Evolutionary conservation across 2,797 vertebrate species (phyloP), one percentile per base, ranked within the genome.

Genomic region (Parauchenoglanis ngamensis): DNA sequence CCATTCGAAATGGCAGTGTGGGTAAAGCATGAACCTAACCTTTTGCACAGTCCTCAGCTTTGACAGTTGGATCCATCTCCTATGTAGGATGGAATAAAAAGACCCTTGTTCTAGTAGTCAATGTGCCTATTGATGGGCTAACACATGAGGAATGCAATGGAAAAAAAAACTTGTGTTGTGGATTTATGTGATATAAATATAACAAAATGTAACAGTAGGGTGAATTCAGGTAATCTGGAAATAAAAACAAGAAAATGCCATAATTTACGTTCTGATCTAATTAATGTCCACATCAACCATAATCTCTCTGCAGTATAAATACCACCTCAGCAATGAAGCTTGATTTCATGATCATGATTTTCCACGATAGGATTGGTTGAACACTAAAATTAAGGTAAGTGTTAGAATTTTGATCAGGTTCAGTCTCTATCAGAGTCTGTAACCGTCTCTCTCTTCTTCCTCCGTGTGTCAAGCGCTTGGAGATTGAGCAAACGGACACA

Each of bases 81-180:
- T 75, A 44, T 67, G 70, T 28, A 28, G 56, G 85, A 10, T 0
- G 56, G n/a, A 40, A 85, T 31, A 81, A 82, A 89, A 56, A 80
- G 78, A 46, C 80, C 12, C 31, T 88, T 90, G 88, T 91, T 72
- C 59, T 40, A n/a, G 67, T 46, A 57, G 23, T 90, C 79, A 91
- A 77, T 84, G 78, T 81, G 40, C 59, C 78, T 52, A 83, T 85
- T 90, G 72, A 88, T 5, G 44, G 23, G 10, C 23, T 46, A 77
- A n/a, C 77, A 83, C 31, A n/a, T 15, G 23, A 85, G 54, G 63
- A 72, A 59, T 7, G 40, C 13, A 28, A 63, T 28, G 49, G 49
- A 10, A 10, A 52, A 73, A 52, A n/a, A 25, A 61, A 0, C 52
- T 84, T 59, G 61, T 78, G 63, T 21, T 85, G 82, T 72, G 23